Evolutionary conservation across 2,888 invertebrate genomes (phyloP).

Genomic region (Sicus ferrugineus): DNA sequence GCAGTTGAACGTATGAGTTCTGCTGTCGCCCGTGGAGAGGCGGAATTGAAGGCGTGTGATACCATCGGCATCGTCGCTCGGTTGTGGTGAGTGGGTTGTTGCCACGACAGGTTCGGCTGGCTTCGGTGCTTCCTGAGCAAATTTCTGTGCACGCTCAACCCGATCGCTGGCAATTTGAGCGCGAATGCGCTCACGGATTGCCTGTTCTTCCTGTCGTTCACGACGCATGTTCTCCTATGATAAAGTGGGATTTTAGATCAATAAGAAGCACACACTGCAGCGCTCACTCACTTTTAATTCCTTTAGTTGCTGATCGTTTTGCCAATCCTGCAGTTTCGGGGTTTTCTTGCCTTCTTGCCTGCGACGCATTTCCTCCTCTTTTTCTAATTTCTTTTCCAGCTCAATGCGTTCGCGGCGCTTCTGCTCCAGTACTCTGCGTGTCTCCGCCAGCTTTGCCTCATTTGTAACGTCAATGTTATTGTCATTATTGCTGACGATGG

Average conservation of each 20-base stretch:
- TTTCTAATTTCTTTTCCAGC: slow-evolving; percentile 63
- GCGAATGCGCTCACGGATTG: slow-evolving; percentile 78
- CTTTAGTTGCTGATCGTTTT: slow-evolving; percentile 77
- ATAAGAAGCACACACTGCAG: no score
- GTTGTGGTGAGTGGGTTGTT: slow-evolving; percentile 43
- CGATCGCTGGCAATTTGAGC: slow-evolving; percentile 88
- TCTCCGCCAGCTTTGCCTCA: slow-evolving; percentile 41
- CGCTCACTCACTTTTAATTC: slow-evolving; percentile 68
- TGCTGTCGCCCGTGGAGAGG: slow-evolving; percentile 80
- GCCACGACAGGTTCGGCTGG: slow-evolving; percentile 19
- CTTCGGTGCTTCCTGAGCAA: slow-evolving; percentile 40
- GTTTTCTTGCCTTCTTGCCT: slow-evolving; percentile 77
- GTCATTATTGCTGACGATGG: slow-evolving; percentile 9
- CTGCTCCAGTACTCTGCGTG: slow-evolving; percentile 51
- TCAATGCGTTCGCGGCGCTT: slow-evolving; percentile 61
- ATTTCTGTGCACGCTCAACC: slow-evolving; percentile 70
- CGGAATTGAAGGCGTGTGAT: slow-evolving; percentile 84
- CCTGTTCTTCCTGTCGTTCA: slow-evolving; percentile 78
- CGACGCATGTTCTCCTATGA: slow-evolving; percentile 67
- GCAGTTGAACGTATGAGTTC: slow-evolving; percentile 77
- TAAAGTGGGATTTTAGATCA: slow-evolving; percentile 4
- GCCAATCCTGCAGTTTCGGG: slow-evolving; percentile 75
- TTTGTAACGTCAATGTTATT: no score
- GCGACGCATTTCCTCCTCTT: slow-evolving; percentile 74
- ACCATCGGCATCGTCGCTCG: slow-evolving; percentile 55